A percentile compares a stretch with the other conserved stretches of the same genome.
Conservation (phyloP, 1,140 invertebrate species). For the Galendromus occidentalis region DNA sequence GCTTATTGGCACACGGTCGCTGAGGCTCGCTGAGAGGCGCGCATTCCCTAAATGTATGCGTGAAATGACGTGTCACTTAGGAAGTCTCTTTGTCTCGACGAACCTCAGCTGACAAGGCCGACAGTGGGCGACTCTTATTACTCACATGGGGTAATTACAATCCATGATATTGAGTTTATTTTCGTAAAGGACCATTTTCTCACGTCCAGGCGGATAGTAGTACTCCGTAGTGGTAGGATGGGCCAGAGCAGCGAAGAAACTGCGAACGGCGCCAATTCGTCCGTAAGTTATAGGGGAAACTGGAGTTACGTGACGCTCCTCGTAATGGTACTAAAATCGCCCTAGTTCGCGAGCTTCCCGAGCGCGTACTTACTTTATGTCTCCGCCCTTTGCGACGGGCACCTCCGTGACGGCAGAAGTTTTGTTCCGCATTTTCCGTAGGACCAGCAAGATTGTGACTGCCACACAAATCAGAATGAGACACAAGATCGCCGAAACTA, state of each 20-base stretch:
- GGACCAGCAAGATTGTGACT: neutral
- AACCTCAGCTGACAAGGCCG: too few relatives aligned
- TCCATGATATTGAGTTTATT: conserved; percentile 9
- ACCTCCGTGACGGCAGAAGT: conserved; percentile 1
- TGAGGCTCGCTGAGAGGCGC: neutral
- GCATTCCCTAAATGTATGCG: too few relatives aligned
- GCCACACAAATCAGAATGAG: conserved; percentile 7
- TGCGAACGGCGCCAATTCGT: neutral
- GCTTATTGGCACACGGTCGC: neutral
- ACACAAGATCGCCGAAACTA: neutral
- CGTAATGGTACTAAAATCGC: neutral
- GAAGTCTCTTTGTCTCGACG: too few relatives aligned
- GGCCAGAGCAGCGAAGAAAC: neutral
- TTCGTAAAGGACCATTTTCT: conserved; percentile 10
- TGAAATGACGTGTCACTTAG: too few relatives aligned
- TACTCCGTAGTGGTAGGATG: neutral
- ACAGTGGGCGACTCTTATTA: neutral
- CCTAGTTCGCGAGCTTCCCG: neutral
- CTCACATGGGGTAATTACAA: neutral
- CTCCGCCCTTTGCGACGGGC: neutral
- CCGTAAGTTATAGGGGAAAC: too few relatives aligned
- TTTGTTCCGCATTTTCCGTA: neutral
- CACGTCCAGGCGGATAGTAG: neutral
- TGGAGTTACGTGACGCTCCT: too few relatives aligned
- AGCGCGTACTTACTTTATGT: neutral